Evolutionary conservation across 2,113 vertebrate genomes (phyloP).

Genomic region (Asarcornis scutulata): DNA sequence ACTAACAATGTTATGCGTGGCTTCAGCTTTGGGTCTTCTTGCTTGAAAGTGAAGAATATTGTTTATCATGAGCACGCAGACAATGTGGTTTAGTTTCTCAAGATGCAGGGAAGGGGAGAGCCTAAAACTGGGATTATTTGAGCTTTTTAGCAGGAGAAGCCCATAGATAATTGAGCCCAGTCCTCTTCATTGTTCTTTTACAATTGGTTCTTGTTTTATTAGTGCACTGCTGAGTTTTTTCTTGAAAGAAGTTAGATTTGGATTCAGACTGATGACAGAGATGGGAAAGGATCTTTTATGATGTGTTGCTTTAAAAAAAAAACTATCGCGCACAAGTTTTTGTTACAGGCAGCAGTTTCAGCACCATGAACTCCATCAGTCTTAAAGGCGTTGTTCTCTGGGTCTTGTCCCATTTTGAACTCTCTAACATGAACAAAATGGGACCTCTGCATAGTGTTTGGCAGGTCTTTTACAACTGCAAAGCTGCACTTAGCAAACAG

Average conservation of each 20-base stretch:
- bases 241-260: conserved; percentile 1
- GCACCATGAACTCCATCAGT: not conserved
- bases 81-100: conserved; percentile 21
- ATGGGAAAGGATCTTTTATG: not conserved
- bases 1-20: rapidly evolving
- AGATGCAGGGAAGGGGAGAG: not conserved
- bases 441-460: not conserved
- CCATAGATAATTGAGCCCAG: conserved; percentile 10
- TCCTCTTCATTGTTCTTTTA: conserved; percentile 31
- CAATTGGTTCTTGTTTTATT: not conserved
- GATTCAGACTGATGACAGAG: not conserved
- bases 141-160: conserved; percentile 19
- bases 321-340: not conserved
- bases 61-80: conserved; percentile 24
- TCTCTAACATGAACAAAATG: not conserved
- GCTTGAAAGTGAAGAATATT: conserved; percentile 3
- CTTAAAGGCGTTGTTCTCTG: not conserved
- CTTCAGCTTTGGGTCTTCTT: conserved; percentile 3
- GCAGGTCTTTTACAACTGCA: not conserved
- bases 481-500: not conserved
- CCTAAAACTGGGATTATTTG: not conserved
- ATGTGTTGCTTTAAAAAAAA: conserved; percentile 15
- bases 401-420: not conserved
- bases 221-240: not conserved
- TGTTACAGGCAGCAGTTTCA: not conserved